phyloP scores from a whole-genome alignment of 2,113 vertebrate genomes.

The Ptyas mucosa region DNA sequence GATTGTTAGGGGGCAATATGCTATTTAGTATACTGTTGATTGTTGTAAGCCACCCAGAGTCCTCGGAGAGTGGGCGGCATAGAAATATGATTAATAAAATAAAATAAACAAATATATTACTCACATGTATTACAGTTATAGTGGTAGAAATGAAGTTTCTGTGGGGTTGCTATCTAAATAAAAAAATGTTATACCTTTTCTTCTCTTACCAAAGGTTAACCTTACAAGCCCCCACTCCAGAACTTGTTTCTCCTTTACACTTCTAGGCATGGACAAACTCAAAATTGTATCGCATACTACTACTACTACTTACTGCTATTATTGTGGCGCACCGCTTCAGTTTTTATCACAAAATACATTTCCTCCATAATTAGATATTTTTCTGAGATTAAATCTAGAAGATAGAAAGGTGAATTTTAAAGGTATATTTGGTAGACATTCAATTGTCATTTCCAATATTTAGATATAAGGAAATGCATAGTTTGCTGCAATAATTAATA shows the following conservation, averaged over 20 bases:
- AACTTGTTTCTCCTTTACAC: background rate
- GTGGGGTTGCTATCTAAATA: background rate
- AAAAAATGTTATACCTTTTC: background rate
- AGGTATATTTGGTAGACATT: background rate
- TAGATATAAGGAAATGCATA: background rate
- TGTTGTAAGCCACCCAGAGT: no score
- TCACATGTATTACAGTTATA: background rate
- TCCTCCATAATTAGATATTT: background rate
- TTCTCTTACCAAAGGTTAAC: background rate
- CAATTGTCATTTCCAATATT: background rate
- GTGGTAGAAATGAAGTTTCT: background rate
- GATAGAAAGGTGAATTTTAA: background rate
- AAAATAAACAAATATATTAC: background rate
- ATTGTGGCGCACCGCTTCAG: background rate
- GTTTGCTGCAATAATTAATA: background rate
- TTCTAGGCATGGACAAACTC: background rate
- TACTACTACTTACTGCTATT: background rate
- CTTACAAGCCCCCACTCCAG: background rate
- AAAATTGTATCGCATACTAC: background rate
- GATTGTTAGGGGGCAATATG: no score
- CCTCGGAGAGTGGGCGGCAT: no score
- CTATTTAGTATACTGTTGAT: no score
- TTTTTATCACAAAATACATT: background rate
- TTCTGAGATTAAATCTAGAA: background rate
- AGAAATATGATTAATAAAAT: no score